phyloP scores from a whole-genome alignment of 2,113 vertebrate species.

The Pygoscelis antarcticus region DNA sequence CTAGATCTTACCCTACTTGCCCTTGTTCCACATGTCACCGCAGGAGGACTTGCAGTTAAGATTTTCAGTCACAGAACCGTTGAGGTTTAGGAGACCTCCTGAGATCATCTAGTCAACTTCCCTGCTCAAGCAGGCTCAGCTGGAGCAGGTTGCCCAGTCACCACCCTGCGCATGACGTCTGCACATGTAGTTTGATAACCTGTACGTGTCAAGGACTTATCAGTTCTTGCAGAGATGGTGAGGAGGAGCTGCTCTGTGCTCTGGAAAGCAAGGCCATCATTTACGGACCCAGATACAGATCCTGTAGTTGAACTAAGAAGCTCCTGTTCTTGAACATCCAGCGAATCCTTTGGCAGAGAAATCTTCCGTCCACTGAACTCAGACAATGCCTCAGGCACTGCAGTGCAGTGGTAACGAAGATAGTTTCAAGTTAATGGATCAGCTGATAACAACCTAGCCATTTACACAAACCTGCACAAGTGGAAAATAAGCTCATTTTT shows the following conservation, averaged over 20 bases:
- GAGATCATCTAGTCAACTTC: background rate
- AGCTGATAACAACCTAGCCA: background rate
- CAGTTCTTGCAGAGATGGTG: background rate
- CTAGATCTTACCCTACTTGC: background rate
- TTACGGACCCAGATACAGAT: background rate
- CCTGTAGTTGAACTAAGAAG: background rate
- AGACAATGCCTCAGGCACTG: background rate
- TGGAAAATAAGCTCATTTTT: fast-evolving
- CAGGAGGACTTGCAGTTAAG: background rate
- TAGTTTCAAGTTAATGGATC: background rate
- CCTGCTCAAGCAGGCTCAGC: background rate
- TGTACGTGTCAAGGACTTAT: fast-evolving
- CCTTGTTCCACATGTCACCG: background rate
- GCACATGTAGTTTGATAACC: background rate
- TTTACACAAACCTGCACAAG: background rate
- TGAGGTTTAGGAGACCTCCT: background rate
- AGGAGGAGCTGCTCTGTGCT: background rate
- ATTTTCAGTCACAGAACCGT: background rate
- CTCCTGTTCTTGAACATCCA: background rate
- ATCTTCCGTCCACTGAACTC: background rate
- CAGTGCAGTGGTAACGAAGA: background rate
- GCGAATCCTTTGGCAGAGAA: background rate
- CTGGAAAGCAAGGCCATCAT: background rate
- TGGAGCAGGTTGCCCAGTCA: background rate
- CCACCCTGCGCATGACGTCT: background rate